phyloP scores from a whole-genome alignment of 2,888 invertebrate genomes.

The Nysson spinosus region DNA sequence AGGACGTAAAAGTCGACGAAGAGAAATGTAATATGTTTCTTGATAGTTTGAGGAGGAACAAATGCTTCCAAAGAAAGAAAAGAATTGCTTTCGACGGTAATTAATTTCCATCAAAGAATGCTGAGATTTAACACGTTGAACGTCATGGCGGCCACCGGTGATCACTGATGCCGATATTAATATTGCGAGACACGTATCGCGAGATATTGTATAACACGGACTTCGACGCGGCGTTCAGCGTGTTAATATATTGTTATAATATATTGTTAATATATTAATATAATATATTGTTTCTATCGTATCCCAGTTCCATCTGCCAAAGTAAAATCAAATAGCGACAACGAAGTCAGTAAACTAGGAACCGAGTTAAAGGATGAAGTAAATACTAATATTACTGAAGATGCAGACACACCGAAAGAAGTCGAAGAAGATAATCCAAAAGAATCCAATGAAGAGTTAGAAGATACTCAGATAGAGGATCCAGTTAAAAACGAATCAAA shows the following conservation, averaged over 20 bases:
- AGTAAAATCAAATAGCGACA: constrained; percentile 21
- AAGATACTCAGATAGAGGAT: constrained; percentile 21
- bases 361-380: constrained; percentile 2
- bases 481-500: constrained; percentile 12
- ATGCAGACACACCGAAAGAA: background rate
- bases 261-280: no score
- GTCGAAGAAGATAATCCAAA: constrained; percentile 4
- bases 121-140: background rate
- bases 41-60: constrained; percentile 71
- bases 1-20: constrained; percentile 37
- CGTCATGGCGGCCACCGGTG: no score
- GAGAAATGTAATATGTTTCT: constrained; percentile 70
- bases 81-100: constrained; percentile 78
- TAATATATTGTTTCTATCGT: background rate
- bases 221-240: no score
- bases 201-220: no score
- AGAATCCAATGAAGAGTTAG: constrained; percentile 3
- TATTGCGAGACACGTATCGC: no score
- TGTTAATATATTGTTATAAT: no score
- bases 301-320: constrained; percentile 38
- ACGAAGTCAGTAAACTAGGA: constrained; percentile 29
- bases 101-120: background rate
- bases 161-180: no score
- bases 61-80: constrained; percentile 80
- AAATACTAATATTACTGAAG: background rate